Evolutionary conservation across 2,888 invertebrate species (phyloP).

Genomic region (Bombylius major): DNA sequence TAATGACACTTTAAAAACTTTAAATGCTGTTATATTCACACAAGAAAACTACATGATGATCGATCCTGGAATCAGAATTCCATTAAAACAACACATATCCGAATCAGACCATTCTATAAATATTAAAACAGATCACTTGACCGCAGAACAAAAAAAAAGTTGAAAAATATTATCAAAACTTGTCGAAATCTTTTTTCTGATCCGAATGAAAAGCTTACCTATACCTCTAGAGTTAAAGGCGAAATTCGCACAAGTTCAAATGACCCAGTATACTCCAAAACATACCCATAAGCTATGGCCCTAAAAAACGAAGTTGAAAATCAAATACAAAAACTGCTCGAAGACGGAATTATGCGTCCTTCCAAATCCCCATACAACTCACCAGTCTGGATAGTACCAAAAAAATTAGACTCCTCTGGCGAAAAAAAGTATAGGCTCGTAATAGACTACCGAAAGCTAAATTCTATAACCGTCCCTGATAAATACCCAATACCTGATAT

Average conservation of each 20-base stretch:
- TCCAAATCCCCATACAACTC: slow-evolving; percentile 13
- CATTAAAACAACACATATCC: too few relatives aligned
- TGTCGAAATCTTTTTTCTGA: slow-evolving; percentile 3
- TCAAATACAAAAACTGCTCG: slow-evolving; percentile 1
- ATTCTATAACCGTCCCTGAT: too few relatives aligned
- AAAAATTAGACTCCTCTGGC: too few relatives aligned
- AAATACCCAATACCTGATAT: slow-evolving; percentile 2
- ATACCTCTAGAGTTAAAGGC: slow-evolving; percentile 5
- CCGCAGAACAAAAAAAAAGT: too few relatives aligned
- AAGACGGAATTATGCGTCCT: slow-evolving; percentile 6
- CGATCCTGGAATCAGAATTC: too few relatives aligned
- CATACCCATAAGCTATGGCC: slow-evolving; percentile 5
- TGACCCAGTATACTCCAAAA: slow-evolving; percentile 5
- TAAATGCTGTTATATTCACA: too few relatives aligned
- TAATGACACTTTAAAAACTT: too few relatives aligned
- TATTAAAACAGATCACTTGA: too few relatives aligned
- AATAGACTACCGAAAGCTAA: too few relatives aligned
- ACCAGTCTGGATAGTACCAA: slow-evolving; percentile 9
- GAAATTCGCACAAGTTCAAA: slow-evolving; percentile 8
- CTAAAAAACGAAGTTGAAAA: background rate
- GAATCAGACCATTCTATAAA: too few relatives aligned
- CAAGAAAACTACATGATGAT: too few relatives aligned
- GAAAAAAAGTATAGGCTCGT: too few relatives aligned
- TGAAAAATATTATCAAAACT: background rate
- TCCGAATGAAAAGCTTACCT: slow-evolving; percentile 8